Evolutionary conservation across 2,797 vertebrate genomes (phyloP), one percentile per base, ranked within the genome.

Genomic region (Huso huso): DNA sequence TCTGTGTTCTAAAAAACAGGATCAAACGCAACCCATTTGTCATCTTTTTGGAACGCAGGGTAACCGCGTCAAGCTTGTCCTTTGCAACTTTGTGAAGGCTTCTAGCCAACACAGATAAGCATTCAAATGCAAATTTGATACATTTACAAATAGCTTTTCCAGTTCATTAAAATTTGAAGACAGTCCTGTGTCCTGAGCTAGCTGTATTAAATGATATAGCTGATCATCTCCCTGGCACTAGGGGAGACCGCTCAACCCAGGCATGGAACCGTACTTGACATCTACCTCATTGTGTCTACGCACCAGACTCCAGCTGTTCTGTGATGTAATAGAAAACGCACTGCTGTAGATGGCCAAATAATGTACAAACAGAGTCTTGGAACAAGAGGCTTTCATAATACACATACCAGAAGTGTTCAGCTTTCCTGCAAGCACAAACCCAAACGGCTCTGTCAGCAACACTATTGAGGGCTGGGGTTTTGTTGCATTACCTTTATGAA

Each of bases 141-240:
- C 7, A 62, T 62, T 62, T 48, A 62, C 61, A 62, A 62, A 62
- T 62, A 37, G 61, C n/a, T 62, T 62, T 62, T 62, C 61, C 61
- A 62, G 23, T 62, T 62, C 61, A 62, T 62, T 62, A 62, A 62
- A 23, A 37, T 18, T 62, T 62, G 12, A 62, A 62, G 61, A 10
- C 2, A 48, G 8, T 8, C 13, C 61, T 62, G 61, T 37, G 61
- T 62, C 23, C 61, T 62, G 61, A 18, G 61, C 61, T 13, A 62
- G 11, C 10, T 7, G 11, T n/a, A 62, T 62, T 62, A 12, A 62
- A 18, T 62, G 4, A 37, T 48, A 62, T 18, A 62, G 61, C 12
- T 62, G 18, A 6, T 12, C 11, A 18, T 62, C 15, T 62, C 59
- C 23, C 37, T 23, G 61, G 61, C 37, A 23, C 61, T 1, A 62